A percentile compares a stretch with the other conserved stretches of the same genome.
These are phyloP conservation scores for Perca fluviatilis DNA, from an alignment of 2,113 vertebrate genomes.

Conservation along the genomic window DNA sequence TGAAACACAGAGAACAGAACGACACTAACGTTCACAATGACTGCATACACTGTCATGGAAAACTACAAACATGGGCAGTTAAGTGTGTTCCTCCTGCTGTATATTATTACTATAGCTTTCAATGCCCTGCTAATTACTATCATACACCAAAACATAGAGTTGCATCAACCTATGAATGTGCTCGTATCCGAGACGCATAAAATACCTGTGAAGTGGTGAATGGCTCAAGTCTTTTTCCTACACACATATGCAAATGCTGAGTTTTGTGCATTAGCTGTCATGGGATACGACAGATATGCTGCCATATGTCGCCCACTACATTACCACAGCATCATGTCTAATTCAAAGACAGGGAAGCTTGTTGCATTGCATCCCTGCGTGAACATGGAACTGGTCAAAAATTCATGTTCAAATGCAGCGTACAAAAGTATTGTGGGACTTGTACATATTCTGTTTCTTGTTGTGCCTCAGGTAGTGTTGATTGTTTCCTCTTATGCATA, in stretches of 20 bases:
- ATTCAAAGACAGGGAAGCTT: conserved; percentile 48
- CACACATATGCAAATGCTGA: conserved; percentile 65
- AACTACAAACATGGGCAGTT: conserved; percentile 59
- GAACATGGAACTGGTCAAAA: conserved; percentile 75
- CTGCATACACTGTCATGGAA: conserved; percentile 62
- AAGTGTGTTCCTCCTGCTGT: conserved; percentile 63
- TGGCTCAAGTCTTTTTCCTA: conserved; percentile 66
- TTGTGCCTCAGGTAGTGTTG: conserved; percentile 56
- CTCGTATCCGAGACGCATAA: conserved; percentile 48
- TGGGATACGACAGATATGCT: conserved; percentile 76
- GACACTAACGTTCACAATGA: conserved; percentile 62
- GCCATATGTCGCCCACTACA: conserved; percentile 73
- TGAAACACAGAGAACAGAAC: conserved; percentile 71
- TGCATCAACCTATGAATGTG: conserved; percentile 76
- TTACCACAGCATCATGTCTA: conserved; percentile 68
- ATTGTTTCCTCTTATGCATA: conserved; percentile 72
- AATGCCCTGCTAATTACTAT: conserved; percentile 66
- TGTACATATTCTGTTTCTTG: not conserved
- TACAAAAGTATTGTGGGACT: conserved; percentile 61
- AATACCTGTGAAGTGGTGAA: conserved; percentile 46
- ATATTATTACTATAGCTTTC: conserved; percentile 41
- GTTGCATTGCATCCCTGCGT: conserved; percentile 52
- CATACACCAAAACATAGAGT: conserved; percentile 50
- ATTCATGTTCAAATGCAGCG: conserved; percentile 23
- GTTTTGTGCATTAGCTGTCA: conserved; percentile 65